phyloP scores from a whole-genome alignment of 2,113 vertebrate genomes.

The Cryptomyrus ogoouensis region DNA sequence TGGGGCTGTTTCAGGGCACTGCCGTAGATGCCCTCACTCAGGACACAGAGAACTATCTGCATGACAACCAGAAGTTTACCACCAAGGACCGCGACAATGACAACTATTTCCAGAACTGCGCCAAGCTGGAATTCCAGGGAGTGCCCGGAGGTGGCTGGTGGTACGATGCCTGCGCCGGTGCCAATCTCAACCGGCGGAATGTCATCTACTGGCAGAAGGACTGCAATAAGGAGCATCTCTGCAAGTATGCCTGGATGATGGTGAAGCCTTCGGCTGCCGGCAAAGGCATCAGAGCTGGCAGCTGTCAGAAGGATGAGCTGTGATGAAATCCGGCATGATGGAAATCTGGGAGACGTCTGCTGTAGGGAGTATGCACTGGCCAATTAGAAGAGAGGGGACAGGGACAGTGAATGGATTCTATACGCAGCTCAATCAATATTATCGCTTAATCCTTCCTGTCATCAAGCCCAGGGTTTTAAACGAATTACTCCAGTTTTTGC shows the following conservation, averaged over 20 bases:
- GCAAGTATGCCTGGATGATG: slow-evolving; percentile 80
- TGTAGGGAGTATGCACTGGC: background rate
- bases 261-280: slow-evolving; percentile 57
- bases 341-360: background rate
- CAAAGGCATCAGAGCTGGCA: slow-evolving; percentile 39
- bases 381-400: background rate
- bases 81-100: slow-evolving; percentile 76
- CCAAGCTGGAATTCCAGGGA: slow-evolving; percentile 67
- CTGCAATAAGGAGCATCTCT: slow-evolving; percentile 65
- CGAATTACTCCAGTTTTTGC: background rate
- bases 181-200: slow-evolving; percentile 72
- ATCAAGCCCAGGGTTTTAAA: background rate
- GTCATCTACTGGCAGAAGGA: slow-evolving; percentile 77
- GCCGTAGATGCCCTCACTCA: slow-evolving; percentile 68
- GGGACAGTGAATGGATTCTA: background rate
- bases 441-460: background rate
- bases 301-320: slow-evolving; percentile 66
- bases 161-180: slow-evolving; percentile 72
- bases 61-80: slow-evolving; percentile 79
- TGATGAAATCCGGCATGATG: slow-evolving; percentile 38
- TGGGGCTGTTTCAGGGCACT: slow-evolving; percentile 71
- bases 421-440: background rate
- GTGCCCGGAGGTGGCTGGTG: slow-evolving; percentile 71
- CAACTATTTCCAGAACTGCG: slow-evolving; percentile 76
- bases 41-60: slow-evolving; percentile 79